phyloP scores from a whole-genome alignment of 1,140 invertebrate genomes.

The Bombus consobrinus region DNA sequence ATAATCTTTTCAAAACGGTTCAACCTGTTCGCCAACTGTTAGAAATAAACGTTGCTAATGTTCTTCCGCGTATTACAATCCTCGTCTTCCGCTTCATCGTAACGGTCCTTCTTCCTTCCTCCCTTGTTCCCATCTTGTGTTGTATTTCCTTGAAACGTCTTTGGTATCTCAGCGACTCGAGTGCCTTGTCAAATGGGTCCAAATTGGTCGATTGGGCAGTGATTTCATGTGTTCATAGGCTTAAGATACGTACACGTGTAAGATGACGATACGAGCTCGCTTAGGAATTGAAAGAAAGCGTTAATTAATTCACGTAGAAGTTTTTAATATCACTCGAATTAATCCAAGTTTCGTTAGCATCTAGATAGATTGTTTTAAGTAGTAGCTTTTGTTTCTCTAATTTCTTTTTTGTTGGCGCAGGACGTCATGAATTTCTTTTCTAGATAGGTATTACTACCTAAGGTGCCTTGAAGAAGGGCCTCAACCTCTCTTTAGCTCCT shows the following conservation, averaged over 20 bases:
- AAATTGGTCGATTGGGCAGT: conserved; percentile 82
- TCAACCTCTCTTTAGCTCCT: conserved; percentile 62
- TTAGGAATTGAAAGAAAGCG: conserved; percentile 61
- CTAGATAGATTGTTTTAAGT: conserved; percentile 71
- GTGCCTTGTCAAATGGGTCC: conserved; percentile 80
- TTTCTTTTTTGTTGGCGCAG: conserved; percentile 77
- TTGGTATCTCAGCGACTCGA: conserved; percentile 70
- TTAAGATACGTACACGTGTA: conserved; percentile 77
- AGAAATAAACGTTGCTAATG: conserved; percentile 47
- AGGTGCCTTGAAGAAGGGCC: conserved; percentile 70
- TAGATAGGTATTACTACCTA: conserved; percentile 70
- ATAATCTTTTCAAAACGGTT: conserved; percentile 5
- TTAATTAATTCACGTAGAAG: conserved; percentile 51
- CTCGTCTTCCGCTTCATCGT: conserved; percentile 52
- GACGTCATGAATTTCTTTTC: conserved; percentile 74
- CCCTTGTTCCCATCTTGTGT: background rate
- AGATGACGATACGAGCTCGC: conserved; percentile 68
- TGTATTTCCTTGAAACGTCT: conserved; percentile 17
- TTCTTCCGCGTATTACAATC: conserved; percentile 39
- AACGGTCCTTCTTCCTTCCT: background rate
- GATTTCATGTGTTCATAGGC: conserved; percentile 84
- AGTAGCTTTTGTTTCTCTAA: conserved; percentile 73
- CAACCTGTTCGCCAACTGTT: background rate
- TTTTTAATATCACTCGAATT: conserved; percentile 60
- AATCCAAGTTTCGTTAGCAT: conserved; percentile 66